Conservation (phyloP, 2,113 vertebrate genomes). For the Eubucco bourcierii region DNA sequence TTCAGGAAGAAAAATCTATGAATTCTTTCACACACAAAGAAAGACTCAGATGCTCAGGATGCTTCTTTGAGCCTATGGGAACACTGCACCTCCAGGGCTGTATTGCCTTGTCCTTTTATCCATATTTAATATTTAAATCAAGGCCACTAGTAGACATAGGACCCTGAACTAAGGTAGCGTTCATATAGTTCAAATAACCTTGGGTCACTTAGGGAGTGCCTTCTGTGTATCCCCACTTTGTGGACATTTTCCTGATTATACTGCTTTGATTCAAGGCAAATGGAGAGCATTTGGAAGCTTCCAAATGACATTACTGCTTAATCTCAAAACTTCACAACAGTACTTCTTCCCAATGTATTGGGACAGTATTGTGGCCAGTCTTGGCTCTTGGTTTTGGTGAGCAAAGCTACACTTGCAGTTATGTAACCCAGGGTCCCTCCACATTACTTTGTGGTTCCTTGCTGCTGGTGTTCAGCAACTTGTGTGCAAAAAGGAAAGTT, state of each 20-base stretch:
- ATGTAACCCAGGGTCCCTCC: background rate
- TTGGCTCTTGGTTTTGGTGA: background rate
- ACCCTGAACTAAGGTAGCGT: background rate
- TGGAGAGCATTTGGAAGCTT: background rate
- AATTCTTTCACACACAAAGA: background rate
- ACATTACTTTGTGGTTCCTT: accelerated
- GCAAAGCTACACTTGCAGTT: background rate
- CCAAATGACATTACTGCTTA: background rate
- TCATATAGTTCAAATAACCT: background rate
- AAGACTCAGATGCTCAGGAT: background rate
- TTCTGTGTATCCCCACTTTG: background rate
- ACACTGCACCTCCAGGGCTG: background rate
- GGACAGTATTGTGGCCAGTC: background rate
- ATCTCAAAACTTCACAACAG: background rate
- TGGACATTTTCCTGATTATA: background rate
- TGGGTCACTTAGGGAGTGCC: background rate
- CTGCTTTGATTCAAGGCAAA: background rate
- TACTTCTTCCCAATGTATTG: background rate
- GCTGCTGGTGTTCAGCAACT: background rate
- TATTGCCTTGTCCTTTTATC: background rate
- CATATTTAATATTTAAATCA: background rate
- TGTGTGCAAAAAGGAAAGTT: background rate
- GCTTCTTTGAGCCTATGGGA: background rate
- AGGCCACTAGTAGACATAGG: background rate
- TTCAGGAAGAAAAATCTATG: background rate